These are phyloP conservation scores for Alosa sapidissima DNA, from an alignment of 2,797 vertebrate species.

Conservation along the genomic window DNA sequence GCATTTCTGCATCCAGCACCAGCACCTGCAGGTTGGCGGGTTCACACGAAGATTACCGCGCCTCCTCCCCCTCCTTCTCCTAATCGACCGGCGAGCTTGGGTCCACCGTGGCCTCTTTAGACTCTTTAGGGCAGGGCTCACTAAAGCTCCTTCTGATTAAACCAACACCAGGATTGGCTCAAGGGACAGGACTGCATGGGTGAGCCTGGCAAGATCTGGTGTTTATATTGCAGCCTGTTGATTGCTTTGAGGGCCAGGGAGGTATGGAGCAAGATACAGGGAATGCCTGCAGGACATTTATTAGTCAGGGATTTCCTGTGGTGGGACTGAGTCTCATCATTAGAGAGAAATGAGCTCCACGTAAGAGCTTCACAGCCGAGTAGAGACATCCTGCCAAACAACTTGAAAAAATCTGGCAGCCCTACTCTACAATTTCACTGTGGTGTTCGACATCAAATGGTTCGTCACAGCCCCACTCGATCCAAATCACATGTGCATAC, in stretches of 20 bases:
- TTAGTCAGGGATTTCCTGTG: neutral
- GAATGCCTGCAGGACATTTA: neutral
- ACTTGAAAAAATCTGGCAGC: neutral
- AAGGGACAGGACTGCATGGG: neutral
- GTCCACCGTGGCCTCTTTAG: neutral
- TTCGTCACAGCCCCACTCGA: neutral
- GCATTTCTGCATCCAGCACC: constrained; percentile 26
- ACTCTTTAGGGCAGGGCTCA: constrained; percentile 28
- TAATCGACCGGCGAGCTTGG: neutral
- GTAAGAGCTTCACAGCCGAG: neutral
- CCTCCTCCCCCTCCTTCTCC: neutral
- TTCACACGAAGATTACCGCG: constrained; percentile 48
- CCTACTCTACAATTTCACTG: constrained; percentile 5
- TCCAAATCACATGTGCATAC: neutral
- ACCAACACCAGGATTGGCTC: constrained; percentile 35
- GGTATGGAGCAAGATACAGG: neutral
- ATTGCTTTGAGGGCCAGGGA: neutral
- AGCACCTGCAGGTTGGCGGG: neutral
- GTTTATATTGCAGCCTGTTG: neutral
- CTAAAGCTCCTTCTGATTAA: constrained; percentile 32
- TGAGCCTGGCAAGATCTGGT: neutral
- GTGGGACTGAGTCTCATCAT: neutral
- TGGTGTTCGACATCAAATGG: neutral
- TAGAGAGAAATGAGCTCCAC: neutral
- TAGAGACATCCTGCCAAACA: neutral